These are phyloP conservation scores for Ibidorhyncha struthersii DNA, from an alignment of 2,113 vertebrate genomes.

Conservation along the genomic window DNA sequence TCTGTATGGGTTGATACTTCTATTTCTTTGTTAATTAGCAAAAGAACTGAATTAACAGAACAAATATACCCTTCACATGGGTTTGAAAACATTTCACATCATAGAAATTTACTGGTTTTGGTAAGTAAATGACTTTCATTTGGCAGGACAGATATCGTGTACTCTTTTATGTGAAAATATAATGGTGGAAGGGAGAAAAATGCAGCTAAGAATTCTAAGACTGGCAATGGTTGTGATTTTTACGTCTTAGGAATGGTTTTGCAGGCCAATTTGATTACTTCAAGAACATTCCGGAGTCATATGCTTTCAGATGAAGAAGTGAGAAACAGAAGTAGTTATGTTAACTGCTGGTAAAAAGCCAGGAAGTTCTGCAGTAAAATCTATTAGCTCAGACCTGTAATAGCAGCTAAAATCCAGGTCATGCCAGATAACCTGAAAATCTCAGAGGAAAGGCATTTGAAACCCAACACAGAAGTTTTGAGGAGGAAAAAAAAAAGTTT, in stretches of 20 bases:
- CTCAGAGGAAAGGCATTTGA: conserved; percentile 22
- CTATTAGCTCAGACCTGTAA: neutral
- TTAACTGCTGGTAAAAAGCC: neutral
- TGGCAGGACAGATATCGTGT: neutral
- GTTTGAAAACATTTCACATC: neutral
- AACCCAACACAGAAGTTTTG: neutral
- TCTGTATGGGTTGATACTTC: neutral
- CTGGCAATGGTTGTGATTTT: neutral
- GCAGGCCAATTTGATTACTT: neutral
- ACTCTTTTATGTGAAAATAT: neutral
- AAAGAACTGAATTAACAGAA: neutral
- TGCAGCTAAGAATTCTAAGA: neutral
- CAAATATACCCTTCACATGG: neutral
- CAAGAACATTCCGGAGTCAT: neutral
- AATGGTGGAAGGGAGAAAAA: neutral
- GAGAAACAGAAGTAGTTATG: neutral
- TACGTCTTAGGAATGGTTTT: neutral
- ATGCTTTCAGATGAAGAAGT: neutral
- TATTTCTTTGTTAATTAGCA: neutral
- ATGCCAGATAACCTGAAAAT: neutral
- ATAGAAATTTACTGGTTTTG: neutral
- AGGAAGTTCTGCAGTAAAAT: conserved; percentile 4
- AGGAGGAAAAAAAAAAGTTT: neutral
- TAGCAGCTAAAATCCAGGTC: neutral
- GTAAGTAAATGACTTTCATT: neutral